Conservation (phyloP, 2,888 invertebrate genomes). For the Ceriagrion tenellum region DNA sequence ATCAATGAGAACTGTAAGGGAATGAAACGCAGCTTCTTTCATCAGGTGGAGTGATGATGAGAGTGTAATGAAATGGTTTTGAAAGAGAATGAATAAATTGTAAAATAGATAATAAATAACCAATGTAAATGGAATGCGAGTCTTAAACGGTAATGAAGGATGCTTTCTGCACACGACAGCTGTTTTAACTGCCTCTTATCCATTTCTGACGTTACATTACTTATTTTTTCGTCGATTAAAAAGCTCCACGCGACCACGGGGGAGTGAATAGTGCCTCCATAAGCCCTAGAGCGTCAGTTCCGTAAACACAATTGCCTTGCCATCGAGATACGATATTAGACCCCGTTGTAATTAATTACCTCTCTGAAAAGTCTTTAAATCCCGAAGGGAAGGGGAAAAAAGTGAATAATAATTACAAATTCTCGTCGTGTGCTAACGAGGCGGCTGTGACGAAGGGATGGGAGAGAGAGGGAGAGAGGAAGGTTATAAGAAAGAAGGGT, state of each 20-base stretch:
- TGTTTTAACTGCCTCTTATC: background rate
- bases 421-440: background rate
- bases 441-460: no score
- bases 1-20: no score
- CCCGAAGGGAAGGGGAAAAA: background rate
- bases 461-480: background rate
- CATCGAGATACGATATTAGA: conserved; percentile 32
- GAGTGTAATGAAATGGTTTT: no score
- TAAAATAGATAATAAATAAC: no score
- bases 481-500: background rate
- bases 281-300: background rate
- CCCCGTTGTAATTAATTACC: background rate
- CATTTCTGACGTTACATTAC: background rate
- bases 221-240: background rate
- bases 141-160: background rate
- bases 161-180: background rate
- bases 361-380: background rate
- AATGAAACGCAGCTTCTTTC: no score
- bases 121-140: no score
- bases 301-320: conserved; percentile 16
- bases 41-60: no score
- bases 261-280: background rate
- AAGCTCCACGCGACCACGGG: background rate
- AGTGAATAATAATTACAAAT: conserved; percentile 14
- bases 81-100: no score